These are phyloP conservation scores for Protonibea diacanthus DNA, from an alignment of 2,797 vertebrate genomes.

Conservation along the genomic window DNA sequence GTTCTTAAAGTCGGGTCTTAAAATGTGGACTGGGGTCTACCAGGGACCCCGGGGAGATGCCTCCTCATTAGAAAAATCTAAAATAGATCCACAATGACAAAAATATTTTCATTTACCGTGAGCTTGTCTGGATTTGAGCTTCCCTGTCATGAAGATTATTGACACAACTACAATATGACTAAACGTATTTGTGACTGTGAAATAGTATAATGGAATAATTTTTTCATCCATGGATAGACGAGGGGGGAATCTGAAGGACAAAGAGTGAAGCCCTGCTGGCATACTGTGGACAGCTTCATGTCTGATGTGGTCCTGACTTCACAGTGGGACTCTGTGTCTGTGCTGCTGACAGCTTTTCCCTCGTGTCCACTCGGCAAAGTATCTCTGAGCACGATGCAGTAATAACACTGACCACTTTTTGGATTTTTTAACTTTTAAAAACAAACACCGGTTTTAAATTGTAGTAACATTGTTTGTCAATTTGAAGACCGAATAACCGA, in stretches of 20 bases:
- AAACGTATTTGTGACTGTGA: conserved; percentile 27
- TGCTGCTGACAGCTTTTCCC: conserved; percentile 70
- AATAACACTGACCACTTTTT: conserved; percentile 5
- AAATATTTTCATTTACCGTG: neutral
- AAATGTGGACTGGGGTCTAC: conserved; percentile 12
- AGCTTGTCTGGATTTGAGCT: neutral
- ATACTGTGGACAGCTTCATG: conserved; percentile 80
- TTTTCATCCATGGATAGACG: conserved; percentile 36
- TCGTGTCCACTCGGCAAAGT: conserved; percentile 60
- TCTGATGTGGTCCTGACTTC: conserved; percentile 80
- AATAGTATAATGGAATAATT: conserved; percentile 31
- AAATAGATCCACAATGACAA: neutral
- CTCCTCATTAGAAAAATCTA: neutral
- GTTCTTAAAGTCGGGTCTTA: neutral
- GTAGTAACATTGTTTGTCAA: neutral
- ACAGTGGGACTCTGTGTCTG: conserved; percentile 75
- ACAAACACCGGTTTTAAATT: neutral
- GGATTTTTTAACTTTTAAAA: conserved; percentile 13
- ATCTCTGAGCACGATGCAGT: conserved; percentile 31
- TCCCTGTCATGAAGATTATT: conserved; percentile 5
- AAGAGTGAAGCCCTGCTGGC: conserved; percentile 73
- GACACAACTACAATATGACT: conserved; percentile 10
- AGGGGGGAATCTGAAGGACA: conserved; percentile 70
- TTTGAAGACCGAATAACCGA: neutral
- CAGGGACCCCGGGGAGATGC: conserved; percentile 10